A percentile compares a stretch with the other conserved stretches of the same genome.
Conservation (phyloP, 2,888 invertebrate species). For the Lithophane leautieri region DNA sequence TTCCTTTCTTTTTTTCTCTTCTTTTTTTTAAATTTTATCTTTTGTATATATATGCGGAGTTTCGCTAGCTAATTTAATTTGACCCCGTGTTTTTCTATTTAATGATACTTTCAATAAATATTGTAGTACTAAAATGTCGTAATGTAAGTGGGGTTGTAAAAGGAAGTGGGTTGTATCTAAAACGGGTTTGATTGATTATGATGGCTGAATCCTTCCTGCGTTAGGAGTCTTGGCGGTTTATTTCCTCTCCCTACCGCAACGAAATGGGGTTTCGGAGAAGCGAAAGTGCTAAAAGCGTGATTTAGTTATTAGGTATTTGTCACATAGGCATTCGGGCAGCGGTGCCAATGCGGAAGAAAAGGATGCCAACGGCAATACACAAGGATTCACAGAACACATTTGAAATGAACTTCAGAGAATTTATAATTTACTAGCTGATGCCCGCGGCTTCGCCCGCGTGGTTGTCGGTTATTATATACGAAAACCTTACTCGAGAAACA, state of each 20-base stretch:
- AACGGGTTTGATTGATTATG: slow-evolving; percentile 53
- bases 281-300: slow-evolving; percentile 32
- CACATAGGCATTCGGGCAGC: slow-evolving; percentile 47
- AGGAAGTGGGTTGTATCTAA: slow-evolving; percentile 31
- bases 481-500: no score
- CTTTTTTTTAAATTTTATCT: no score
- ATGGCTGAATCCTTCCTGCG: slow-evolving; percentile 35
- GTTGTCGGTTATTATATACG: no score
- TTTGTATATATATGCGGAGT: no score
- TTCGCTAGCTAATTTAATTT: neutral
- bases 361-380: slow-evolving; percentile 47
- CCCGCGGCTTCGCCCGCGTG: no score
- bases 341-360: slow-evolving; percentile 51
- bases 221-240: slow-evolving; percentile 26
- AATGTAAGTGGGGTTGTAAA: slow-evolving; percentile 16
- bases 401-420: slow-evolving; percentile 18
- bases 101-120: neutral
- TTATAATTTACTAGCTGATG: no score
- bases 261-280: slow-evolving; percentile 32
- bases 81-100: neutral
- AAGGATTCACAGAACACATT: slow-evolving; percentile 46
- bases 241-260: slow-evolving; percentile 40
- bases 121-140: slow-evolving; percentile 13
- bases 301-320: slow-evolving; percentile 50
- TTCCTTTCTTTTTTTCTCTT: no score